Conservation (phyloP, 2,888 invertebrate species). For the Chrysodeixis includens region DNA sequence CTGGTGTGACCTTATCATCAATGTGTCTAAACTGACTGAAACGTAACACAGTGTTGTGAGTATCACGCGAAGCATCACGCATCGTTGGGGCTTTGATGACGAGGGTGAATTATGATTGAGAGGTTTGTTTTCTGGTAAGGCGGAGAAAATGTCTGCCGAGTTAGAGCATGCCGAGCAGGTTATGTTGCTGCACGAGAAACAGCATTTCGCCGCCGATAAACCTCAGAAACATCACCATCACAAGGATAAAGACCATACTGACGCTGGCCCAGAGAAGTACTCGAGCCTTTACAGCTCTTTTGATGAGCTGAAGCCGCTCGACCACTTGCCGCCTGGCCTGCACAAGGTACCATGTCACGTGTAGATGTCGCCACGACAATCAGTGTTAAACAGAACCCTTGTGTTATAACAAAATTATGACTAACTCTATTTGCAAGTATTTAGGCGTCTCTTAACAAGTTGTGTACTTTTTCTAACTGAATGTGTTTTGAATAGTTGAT, state of each 20-base stretch:
- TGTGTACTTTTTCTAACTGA: conserved; percentile 41
- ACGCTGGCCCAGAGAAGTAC: conserved; percentile 77
- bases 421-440: conserved; percentile 58
- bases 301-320: conserved; percentile 82
- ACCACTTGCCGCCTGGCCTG: conserved; percentile 78
- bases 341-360: conserved; percentile 80
- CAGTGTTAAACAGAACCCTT: conserved; percentile 55
- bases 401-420: conserved; percentile 54
- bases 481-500: conserved; percentile 49
- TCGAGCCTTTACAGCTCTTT: conserved; percentile 83
- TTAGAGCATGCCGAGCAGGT: conserved; percentile 88
- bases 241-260: conserved; percentile 69
- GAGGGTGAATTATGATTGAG: conserved; percentile 74
- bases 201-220: conserved; percentile 81
- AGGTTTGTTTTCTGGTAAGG: conserved; percentile 88
- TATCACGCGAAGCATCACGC: conserved; percentile 74
- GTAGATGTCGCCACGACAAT: conserved; percentile 60
- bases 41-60: conserved; percentile 73
- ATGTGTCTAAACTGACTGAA: conserved; percentile 70
- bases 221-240: conserved; percentile 67
- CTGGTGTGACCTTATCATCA: conserved; percentile 51
- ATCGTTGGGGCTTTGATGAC: conserved; percentile 70
- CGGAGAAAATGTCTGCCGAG: conserved; percentile 87
- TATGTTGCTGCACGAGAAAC: conserved; percentile 87
- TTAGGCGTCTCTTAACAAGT: conserved; percentile 50